Percentiles rank a stretch among this genome's conserved stretches.
Evolutionary conservation across 2,113 vertebrate species (phyloP).

Genomic region (Todiramphus saurophagus): DNA sequence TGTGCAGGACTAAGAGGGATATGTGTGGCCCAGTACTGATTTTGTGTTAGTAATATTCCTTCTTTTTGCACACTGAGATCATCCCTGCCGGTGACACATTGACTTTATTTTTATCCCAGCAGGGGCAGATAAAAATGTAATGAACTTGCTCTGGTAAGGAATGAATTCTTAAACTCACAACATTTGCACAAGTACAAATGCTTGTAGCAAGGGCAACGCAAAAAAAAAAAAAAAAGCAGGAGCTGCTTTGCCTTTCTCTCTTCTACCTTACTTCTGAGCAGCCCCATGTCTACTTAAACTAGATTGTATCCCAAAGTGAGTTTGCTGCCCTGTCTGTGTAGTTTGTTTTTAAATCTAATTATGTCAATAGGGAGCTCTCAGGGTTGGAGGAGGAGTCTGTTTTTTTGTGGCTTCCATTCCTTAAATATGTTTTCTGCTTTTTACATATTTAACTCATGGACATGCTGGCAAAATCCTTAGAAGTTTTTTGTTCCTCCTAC

Average conservation of each 20-base stretch:
- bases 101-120: constrained; percentile 4
- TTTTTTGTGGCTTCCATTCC: background rate
- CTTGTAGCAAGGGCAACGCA: background rate
- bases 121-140: constrained; percentile 4
- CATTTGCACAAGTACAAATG: background rate
- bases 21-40: background rate
- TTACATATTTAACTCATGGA: background rate
- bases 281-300: background rate
- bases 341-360: constrained; percentile 22
- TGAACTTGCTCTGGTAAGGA: background rate
- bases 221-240: background rate
- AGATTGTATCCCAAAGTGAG: background rate
- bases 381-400: background rate
- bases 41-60: background rate
- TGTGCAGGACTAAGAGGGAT: background rate
- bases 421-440: background rate
- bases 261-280: background rate
- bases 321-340: background rate
- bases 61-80: background rate
- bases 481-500: background rate
- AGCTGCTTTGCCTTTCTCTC: background rate
- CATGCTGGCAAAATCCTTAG: background rate
- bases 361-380: constrained; percentile 5
- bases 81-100: background rate
- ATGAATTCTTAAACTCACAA: background rate